Conservation (phyloP, 2,888 invertebrate species). For the Eilema sororculum region DNA sequence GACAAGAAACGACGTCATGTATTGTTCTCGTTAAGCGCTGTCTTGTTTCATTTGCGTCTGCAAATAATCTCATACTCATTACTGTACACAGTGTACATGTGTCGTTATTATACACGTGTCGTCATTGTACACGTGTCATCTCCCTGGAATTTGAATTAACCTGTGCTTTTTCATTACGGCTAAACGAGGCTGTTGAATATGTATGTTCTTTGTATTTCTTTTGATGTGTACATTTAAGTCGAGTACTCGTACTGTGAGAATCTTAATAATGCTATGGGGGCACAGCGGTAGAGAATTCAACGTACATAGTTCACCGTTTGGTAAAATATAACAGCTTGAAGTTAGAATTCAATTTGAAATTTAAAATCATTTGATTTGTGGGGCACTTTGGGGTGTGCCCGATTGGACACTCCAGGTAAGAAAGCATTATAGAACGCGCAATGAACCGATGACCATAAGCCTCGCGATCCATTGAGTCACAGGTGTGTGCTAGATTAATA, state of each 20-base stretch:
- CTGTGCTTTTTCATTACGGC: slow-evolving; percentile 71
- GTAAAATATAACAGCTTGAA: no score
- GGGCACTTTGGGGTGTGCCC: background rate
- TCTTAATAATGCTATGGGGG: background rate
- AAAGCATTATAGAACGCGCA: no score
- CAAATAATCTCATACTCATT: slow-evolving; percentile 47
- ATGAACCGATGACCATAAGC: no score
- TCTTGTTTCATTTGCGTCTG: slow-evolving; percentile 23
- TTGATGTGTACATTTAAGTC: background rate
- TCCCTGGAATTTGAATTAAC: slow-evolving; percentile 67
- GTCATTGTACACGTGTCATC: slow-evolving; percentile 43
- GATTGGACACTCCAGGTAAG: no score
- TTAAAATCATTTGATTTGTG: background rate
- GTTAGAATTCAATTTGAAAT: background rate
- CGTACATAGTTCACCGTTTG: no score
- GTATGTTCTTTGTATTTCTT: slow-evolving; percentile 54
- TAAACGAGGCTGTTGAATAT: slow-evolving; percentile 68
- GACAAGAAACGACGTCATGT: slow-evolving; percentile 18
- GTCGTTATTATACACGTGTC: slow-evolving; percentile 24
- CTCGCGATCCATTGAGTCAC: background rate
- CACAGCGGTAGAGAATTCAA: no score
- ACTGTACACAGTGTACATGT: slow-evolving; percentile 21
- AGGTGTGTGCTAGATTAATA: no score
- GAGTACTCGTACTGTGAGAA: background rate
- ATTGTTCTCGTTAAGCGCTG: slow-evolving; percentile 21